Base-by-base conservation (phyloP, 2,797 vertebrate species). In the Peromyscus eremicus region DNA sequence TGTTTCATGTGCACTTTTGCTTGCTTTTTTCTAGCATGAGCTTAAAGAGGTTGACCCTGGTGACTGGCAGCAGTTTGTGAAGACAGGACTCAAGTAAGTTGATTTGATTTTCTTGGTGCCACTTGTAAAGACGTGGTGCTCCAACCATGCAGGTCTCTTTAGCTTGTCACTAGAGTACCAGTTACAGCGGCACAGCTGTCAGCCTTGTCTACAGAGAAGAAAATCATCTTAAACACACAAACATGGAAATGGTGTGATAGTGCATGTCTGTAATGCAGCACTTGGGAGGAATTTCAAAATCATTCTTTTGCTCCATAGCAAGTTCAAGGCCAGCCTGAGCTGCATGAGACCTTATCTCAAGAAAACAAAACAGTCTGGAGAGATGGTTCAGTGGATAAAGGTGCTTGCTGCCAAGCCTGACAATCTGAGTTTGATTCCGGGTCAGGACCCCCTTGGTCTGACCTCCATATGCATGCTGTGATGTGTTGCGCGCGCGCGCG, bases 21-120 rank as follows among this genome's bases (percentile, higher is more conserved):
- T 86, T 95, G 21, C 34, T 95, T 60, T 14, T 40, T 14, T 62
- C 71, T 98, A 99, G 99, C 91, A 55, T 7, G 96, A 97, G 4
- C 86, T 98, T 94, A 98, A 97, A 57, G 98, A 99, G 79, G 95
- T 99, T 92, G 95, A 98, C 62, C 98, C 99, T 32, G 98, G 98
- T 32, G 99, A 99, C 5, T 99, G 99, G 99, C 99, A 99, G 98
- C 98, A 81, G 97, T 98, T 99, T 96, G 98, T 99, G 96, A 99
- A 99, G 98, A 98, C 95, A 0, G 99, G 99, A 92, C 99, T 99
- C n/a, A 99, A 99, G 99, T 99, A 98, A 98, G 99, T 96, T 83
- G 4, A 32, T 76, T 93, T 13, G 64, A 19, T 86, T 57, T 37
- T 60, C 77, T 68, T 37, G 13, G 46, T 62, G 75, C 0, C 0